phyloP scores from a whole-genome alignment of 37 sponge, comb jelly and placozoan species.

The Corticium candelabrum region DNA sequence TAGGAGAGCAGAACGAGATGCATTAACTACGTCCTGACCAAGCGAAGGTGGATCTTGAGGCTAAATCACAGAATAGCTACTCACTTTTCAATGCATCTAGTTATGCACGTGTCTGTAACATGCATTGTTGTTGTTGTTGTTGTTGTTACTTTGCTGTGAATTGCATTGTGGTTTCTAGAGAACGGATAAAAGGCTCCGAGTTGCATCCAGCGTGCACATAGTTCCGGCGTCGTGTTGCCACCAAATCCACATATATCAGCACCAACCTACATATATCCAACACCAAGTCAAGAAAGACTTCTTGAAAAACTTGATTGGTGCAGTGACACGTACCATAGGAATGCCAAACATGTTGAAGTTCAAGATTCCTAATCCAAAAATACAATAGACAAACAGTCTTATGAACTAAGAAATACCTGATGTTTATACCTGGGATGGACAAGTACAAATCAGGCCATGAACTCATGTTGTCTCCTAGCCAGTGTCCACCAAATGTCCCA shows the following conservation, averaged over 20 bases:
- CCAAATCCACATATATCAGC: constrained; percentile 81
- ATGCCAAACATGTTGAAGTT: constrained; percentile 73
- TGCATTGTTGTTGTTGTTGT: no score
- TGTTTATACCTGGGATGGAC: constrained; percentile 48
- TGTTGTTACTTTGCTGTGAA: constrained; percentile 1
- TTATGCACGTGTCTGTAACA: no score
- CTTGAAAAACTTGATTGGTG: no score
- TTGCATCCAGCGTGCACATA: constrained; percentile 72
- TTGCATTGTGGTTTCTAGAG: constrained; percentile 66
- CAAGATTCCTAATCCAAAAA: constrained; percentile 41
- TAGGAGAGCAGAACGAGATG: constrained; percentile 23
- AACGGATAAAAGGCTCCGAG: constrained; percentile 86
- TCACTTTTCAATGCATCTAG: no score
- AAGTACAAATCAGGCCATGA: constrained; percentile 43
- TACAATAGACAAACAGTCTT: constrained; percentile 9
- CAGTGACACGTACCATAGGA: no score
- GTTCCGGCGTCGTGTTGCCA: constrained; percentile 51
- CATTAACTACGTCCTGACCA: neutral
- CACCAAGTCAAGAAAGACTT: no score
- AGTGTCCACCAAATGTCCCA: constrained; percentile 51
- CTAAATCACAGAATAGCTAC: no score
- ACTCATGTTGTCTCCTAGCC: constrained; percentile 75
- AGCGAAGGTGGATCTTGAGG: constrained; percentile 60
- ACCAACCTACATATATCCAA: no score
- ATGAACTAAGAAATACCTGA: neutral